These are phyloP conservation scores for Drosophila nigritarsus DNA, from an alignment of 2,888 invertebrate genomes.

Conservation along the genomic window DNA sequence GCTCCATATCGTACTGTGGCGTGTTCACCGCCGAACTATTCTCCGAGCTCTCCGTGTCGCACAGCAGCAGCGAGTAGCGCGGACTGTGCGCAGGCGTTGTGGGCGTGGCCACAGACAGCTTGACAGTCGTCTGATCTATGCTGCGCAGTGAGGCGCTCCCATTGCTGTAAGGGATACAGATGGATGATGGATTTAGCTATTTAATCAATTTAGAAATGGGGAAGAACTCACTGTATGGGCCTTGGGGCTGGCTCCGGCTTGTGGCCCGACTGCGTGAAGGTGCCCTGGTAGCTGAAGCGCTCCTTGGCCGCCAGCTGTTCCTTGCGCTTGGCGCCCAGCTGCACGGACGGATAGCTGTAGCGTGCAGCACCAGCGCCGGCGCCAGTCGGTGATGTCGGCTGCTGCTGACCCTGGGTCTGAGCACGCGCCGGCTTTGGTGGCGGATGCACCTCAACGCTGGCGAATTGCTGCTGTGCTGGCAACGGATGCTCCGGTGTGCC, in stretches of 20 bases:
- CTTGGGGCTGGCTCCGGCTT: constrained; percentile 40
- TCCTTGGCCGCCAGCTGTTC: constrained; percentile 83
- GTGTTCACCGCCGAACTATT: constrained; percentile 85
- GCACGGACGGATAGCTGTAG: constrained; percentile 84
- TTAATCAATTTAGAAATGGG: not conserved
- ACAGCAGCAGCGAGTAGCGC: constrained; percentile 84
- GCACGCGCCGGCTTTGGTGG: constrained; percentile 81
- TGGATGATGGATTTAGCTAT: not conserved
- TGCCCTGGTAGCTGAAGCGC: constrained; percentile 85
- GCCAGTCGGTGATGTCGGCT: constrained; percentile 1
- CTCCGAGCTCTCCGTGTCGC: constrained; percentile 84
- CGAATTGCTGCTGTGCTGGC: constrained; percentile 81
- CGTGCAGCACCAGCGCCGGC: constrained; percentile 54
- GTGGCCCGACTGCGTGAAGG: constrained; percentile 45
- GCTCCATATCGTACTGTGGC: constrained; percentile 84
- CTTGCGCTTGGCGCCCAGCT: constrained; percentile 83
- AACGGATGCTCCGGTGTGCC: constrained; percentile 89
- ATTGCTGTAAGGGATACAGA: constrained; percentile 16
- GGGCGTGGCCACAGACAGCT: constrained; percentile 82
- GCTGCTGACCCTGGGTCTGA: constrained; percentile 58
- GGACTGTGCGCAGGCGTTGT: constrained; percentile 84
- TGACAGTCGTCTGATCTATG: constrained; percentile 59
- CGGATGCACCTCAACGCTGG: constrained; percentile 84
- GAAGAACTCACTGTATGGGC: constrained; percentile 40
- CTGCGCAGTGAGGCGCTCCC: constrained; percentile 32